A percentile compares a stretch with the other conserved stretches of the same genome.
Conservation (phyloP, 2,888 invertebrate genomes). For the Diarsia brunnea region DNA sequence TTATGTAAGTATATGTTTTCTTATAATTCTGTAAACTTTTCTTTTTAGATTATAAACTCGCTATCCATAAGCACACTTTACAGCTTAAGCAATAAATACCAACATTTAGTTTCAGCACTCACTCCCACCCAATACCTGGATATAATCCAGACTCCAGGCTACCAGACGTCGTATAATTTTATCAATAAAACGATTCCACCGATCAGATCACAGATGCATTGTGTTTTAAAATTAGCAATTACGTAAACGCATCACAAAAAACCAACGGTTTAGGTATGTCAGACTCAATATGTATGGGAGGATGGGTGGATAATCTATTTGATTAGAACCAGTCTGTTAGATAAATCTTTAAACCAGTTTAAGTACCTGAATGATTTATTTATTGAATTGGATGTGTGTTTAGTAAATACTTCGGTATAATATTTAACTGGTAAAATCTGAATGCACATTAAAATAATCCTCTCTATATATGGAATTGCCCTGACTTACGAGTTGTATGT, state of each 20-base stretch:
- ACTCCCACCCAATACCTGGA: neutral
- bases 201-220: conserved; percentile 36
- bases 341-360: conserved; percentile 27
- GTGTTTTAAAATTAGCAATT: conserved; percentile 38
- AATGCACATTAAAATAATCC: neutral
- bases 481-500: neutral
- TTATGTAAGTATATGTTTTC: neutral
- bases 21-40: neutral
- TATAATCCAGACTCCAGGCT: neutral
- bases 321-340: conserved; percentile 17
- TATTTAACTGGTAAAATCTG: neutral
- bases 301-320: conserved; percentile 18
- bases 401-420: neutral
- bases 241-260: conserved; percentile 40
- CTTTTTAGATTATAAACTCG: neutral
- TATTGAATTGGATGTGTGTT: neutral
- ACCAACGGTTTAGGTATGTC: conserved; percentile 11
- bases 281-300: conserved; percentile 6
- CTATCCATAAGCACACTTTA: neutral
- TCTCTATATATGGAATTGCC: neutral
- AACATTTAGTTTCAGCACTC: conserved; percentile 1
- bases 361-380: neutral
- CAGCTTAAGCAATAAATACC: neutral
- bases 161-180: conserved; percentile 16
- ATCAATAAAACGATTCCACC: conserved; percentile 38